Evolutionary conservation across 2,888 invertebrate species (phyloP).

Genomic region (Synanthedon andrenaeformis): DNA sequence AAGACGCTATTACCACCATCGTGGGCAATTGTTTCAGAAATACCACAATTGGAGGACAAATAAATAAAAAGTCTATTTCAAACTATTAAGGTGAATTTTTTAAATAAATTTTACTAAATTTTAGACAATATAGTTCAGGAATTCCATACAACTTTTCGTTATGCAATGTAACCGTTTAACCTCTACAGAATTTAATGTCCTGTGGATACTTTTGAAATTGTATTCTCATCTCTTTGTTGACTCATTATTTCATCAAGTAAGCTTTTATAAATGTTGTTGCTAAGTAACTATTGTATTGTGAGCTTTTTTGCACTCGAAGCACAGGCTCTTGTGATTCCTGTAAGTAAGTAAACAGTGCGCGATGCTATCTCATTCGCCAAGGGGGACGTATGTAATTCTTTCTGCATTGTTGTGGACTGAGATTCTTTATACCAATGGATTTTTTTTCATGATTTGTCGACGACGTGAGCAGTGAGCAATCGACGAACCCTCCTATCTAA

Average conservation of each 20-base stretch:
- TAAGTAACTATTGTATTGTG: constrained; percentile 6
- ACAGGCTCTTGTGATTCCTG: constrained; percentile 14
- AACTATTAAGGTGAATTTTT: not conserved
- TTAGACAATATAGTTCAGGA: not conserved
- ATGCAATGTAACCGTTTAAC: constrained; percentile 38
- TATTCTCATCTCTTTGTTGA: constrained; percentile 21
- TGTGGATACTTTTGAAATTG: constrained; percentile 39
- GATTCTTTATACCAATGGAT: constrained; percentile 14
- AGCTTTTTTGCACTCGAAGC: constrained; percentile 15
- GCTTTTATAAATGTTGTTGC: constrained; percentile 8
- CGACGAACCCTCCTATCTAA: too few relatives aligned
- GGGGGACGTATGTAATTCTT: constrained; percentile 14
- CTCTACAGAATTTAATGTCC: constrained; percentile 32
- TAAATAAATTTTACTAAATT: not conserved
- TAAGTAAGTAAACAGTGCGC: constrained; percentile 32
- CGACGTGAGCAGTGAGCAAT: too few relatives aligned
- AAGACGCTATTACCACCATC: constrained; percentile 30
- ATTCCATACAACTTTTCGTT: constrained; percentile 10
- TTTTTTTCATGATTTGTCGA: constrained; percentile 20
- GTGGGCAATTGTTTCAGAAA: constrained; percentile 1
- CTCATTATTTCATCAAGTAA: constrained; percentile 2
- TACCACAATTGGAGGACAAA: not conserved
- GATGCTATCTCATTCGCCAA: constrained; percentile 29
- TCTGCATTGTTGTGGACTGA: constrained; percentile 28
- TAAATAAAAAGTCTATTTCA: not conserved